Evolutionary conservation across 2,888 invertebrate species (phyloP).

Genomic region (Calliopum simillimum): DNA sequence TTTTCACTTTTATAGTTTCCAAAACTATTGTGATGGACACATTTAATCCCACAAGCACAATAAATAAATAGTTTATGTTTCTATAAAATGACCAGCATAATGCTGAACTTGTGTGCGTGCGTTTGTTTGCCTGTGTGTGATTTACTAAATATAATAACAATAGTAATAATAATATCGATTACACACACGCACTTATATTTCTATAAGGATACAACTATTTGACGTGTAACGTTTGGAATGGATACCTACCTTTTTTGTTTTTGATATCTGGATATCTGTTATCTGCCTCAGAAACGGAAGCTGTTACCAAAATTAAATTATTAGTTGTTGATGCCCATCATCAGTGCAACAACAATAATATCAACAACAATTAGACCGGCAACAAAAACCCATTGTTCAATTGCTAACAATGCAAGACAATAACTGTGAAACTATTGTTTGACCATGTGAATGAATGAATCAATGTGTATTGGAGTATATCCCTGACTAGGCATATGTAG

Average conservation of each 20-base stretch:
- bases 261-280: no score
- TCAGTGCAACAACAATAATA: neutral
- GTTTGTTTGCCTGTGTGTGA: neutral
- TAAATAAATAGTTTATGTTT: neutral
- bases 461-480: neutral
- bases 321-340: conserved; percentile 15
- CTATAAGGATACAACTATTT: no score
- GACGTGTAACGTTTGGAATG: no score
- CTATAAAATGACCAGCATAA: neutral
- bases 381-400: neutral
- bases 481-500: no score
- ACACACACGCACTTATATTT: conserved; percentile 3
- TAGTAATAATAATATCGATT: conserved; percentile 25
- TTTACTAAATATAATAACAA: conserved; percentile 5
- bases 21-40: neutral
- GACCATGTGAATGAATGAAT: conserved; percentile 6
- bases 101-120: neutral
- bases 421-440: conserved; percentile 22
- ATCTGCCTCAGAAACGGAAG: conserved; percentile 1
- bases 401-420: conserved; percentile 11
- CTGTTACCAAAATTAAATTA: conserved; percentile 15
- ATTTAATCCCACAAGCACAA: conserved; percentile 1
- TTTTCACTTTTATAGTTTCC: conserved; percentile 40
- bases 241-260: neutral
- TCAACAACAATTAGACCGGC: neutral